These are phyloP conservation scores for Edolisoma coerulescens DNA, from an alignment of 2,113 vertebrate species.

Conservation along the genomic window DNA sequence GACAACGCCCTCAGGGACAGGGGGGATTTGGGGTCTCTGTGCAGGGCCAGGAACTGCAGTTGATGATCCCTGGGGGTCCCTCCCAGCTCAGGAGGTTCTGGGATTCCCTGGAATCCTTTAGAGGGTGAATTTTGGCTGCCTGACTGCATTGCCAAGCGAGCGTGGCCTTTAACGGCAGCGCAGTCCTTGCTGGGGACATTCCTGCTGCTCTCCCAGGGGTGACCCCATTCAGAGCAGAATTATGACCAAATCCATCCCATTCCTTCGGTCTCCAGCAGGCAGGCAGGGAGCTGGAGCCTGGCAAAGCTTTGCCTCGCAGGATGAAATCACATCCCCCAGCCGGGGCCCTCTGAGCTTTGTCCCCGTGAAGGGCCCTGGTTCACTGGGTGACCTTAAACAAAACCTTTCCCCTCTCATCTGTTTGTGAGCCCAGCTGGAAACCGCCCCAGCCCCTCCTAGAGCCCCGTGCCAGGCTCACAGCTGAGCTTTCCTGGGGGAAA, in stretches of 20 bases:
- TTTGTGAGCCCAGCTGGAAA: neutral
- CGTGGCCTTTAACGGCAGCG: neutral
- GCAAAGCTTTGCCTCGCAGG: neutral
- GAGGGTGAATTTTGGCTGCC: neutral
- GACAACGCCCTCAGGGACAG: accelerated
- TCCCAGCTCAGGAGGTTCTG: neutral
- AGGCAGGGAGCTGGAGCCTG: neutral
- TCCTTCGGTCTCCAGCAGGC: neutral
- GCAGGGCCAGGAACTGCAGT: neutral
- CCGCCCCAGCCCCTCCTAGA: neutral
- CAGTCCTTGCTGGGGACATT: neutral
- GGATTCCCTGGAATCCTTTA: neutral
- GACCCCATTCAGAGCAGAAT: neutral
- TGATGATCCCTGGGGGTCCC: neutral
- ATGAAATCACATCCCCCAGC: neutral
- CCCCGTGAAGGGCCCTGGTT: neutral
- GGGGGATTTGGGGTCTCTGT: neutral
- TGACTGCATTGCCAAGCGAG: neutral
- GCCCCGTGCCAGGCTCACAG: neutral
- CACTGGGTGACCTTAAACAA: neutral
- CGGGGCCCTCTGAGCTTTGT: neutral
- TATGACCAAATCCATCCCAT: neutral
- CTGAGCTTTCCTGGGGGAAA: slow-evolving; percentile 15
- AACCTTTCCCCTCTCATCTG: neutral
- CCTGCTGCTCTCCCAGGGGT: neutral